Evolutionary conservation across 2,888 invertebrate genomes (phyloP).

Genomic region (Nowickia ferox): DNA sequence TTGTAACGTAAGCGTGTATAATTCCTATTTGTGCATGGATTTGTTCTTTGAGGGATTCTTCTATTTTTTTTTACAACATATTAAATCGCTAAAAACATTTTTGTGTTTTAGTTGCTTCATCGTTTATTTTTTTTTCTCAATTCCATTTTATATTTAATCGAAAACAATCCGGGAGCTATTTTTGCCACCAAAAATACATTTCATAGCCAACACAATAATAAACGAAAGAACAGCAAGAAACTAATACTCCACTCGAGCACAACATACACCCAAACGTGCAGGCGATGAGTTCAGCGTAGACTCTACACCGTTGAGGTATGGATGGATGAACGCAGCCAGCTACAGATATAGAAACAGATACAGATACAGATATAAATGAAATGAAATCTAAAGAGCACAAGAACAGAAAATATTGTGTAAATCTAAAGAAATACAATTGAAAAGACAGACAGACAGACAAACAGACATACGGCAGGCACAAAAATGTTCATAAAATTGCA

Average conservation of each 20-base stretch:
- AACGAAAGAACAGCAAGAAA: conserved; percentile 60
- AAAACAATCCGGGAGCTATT: conserved; percentile 80
- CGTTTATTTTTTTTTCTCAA: conserved; percentile 35
- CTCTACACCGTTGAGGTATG: not conserved
- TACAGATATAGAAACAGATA: not conserved
- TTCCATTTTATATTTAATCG: conserved; percentile 69
- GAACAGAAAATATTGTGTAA: conserved; percentile 48
- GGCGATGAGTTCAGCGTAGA: not conserved
- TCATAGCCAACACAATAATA: conserved; percentile 73
- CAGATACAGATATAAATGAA: conserved; percentile 24
- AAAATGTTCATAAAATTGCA: conserved; percentile 65
- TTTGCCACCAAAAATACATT: conserved; percentile 82
- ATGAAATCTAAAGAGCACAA: conserved; percentile 16
- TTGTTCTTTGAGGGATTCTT: conserved; percentile 53
- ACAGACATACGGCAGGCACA: conserved; percentile 43
- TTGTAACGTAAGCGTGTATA: conserved; percentile 15
- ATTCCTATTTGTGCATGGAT: conserved; percentile 34
- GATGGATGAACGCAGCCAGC: conserved; percentile 15
- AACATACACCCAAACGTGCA: conserved; percentile 1
- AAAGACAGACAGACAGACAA: conserved; percentile 27
- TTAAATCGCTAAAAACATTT: conserved; percentile 63
- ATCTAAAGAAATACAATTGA: conserved; percentile 45
- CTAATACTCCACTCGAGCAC: conserved; percentile 62
- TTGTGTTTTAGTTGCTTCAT: conserved; percentile 58
- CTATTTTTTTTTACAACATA: conserved; percentile 7